phyloP scores from a whole-genome alignment of 2,888 invertebrate species.

The Apotomis capreana region DNA sequence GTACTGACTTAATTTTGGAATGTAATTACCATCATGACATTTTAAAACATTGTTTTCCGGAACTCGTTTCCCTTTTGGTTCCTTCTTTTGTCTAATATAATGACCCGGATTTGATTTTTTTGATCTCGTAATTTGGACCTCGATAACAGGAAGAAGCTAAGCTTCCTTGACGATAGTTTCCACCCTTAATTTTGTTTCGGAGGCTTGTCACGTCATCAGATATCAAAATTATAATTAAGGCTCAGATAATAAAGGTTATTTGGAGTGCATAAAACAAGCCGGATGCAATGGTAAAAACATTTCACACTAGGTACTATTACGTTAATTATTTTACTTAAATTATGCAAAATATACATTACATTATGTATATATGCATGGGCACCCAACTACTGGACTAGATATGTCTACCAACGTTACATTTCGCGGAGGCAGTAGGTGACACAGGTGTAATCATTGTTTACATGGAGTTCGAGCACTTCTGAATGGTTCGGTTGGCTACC shows the following conservation, averaged over 20 bases:
- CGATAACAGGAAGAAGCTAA: not conserved
- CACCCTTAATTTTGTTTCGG: not conserved
- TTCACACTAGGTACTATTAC: not conserved
- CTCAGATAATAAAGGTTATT: not conserved
- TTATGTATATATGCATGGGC: constrained; percentile 3
- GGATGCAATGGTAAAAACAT: not conserved
- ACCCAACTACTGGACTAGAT: constrained; percentile 10
- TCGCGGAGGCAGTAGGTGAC: constrained; percentile 49
- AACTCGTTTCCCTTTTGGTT: not conserved
- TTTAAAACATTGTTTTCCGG: constrained; percentile 29
- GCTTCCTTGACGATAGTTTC: not conserved
- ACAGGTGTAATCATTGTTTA: constrained; percentile 76
- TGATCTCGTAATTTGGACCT: not conserved
- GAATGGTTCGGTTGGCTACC: constrained; percentile 61
- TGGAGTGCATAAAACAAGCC: too few relatives aligned
- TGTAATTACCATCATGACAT: constrained; percentile 37
- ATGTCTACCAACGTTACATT: constrained; percentile 12
- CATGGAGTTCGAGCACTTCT: constrained; percentile 60
- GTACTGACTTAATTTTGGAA: constrained; percentile 28
- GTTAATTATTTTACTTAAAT: not conserved
- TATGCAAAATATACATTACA: constrained; percentile 8
- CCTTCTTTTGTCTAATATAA: not conserved
- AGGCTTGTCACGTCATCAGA: too few relatives aligned
- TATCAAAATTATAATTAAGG: not conserved
- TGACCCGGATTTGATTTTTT: constrained; percentile 1